Evolutionary conservation across 2,113 vertebrate species (phyloP), one percentile per base, ranked within the genome.

Genomic region (Carettochelys insculpta): DNA sequence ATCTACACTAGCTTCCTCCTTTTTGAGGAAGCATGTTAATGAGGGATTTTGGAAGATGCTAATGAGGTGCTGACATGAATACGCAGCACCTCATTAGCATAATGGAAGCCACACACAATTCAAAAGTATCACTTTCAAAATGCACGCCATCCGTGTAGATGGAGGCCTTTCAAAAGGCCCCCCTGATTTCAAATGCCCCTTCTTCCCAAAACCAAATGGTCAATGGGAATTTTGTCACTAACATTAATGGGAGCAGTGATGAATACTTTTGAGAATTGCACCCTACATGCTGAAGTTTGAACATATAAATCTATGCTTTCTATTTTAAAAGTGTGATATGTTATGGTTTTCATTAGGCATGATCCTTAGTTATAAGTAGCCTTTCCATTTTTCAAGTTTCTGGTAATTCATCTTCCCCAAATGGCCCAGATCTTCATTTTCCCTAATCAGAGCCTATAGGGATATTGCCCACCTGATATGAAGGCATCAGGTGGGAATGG

Each of bases 371-470:
- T 90, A 89, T 87, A 89, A 90, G 88, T 14, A 90, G 53, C 31
- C 58, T 84, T 54, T 90, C 93, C 90, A 93, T 78, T 51, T 78
- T 83, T 45, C 88, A 94, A 3, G 10, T 43, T 65, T 85, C 85
- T 83, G 54, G 78, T 80, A 73, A 92, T 9, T 73, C 38, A 25
- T 25, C 24, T 43, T 22, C 38, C 91, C 82, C 80, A 95, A 93
- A 89, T 85, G 58, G 20, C 80, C 94, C 90, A 90, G 90, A 95
- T 87, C 78, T 90, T 92, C 38, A 87, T 89, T 94, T 95, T 8
- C 65, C 86, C 75, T 68, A 82, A 86, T 68, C 61, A 86, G 50
- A 87, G 51, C 80, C 50, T 82, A 41, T 73, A 84, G 29, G 68
- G 90, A 61, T 76, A 94, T 88, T 79, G 29, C 20, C 14, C 17